Evolutionary conservation across 2,888 invertebrate species (phyloP).

Genomic region (Calameuta pallipes): DNA sequence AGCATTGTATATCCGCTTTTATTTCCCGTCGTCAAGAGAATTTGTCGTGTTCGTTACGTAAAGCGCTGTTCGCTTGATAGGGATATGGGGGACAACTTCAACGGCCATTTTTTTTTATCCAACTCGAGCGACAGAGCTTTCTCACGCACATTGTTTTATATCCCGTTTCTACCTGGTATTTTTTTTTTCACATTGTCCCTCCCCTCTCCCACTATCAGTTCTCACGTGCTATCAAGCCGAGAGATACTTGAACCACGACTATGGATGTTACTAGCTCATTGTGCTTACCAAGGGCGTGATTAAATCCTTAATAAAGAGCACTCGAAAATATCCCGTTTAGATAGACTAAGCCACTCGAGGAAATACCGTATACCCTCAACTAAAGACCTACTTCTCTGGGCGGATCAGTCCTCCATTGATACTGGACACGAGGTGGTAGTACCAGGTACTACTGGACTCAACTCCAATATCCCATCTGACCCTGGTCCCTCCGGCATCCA

Average conservation of each 20-base stretch:
- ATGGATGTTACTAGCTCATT: background rate
- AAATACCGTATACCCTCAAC: background rate
- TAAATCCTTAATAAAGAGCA: background rate
- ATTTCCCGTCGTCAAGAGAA: background rate
- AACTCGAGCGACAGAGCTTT: background rate
- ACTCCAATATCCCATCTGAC: background rate
- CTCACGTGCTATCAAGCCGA: background rate
- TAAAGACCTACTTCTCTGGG: background rate
- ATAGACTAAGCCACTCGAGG: background rate
- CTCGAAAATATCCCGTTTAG: background rate
- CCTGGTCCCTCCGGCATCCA: background rate
- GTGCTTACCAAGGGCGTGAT: background rate
- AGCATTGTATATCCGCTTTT: background rate
- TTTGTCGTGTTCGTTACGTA: background rate
- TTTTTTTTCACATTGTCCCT: background rate
- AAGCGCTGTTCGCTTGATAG: background rate
- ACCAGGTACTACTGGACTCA: background rate
- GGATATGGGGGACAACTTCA: background rate
- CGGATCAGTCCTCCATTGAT: background rate
- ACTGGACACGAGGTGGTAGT: background rate
- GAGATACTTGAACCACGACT: background rate
- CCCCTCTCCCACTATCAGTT: background rate
- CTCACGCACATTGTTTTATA: background rate
- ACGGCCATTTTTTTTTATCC: background rate
- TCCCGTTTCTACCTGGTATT: background rate